Base-by-base conservation (phyloP, 2,113 vertebrate genomes). In the Xiphophorus hellerii region DNA sequence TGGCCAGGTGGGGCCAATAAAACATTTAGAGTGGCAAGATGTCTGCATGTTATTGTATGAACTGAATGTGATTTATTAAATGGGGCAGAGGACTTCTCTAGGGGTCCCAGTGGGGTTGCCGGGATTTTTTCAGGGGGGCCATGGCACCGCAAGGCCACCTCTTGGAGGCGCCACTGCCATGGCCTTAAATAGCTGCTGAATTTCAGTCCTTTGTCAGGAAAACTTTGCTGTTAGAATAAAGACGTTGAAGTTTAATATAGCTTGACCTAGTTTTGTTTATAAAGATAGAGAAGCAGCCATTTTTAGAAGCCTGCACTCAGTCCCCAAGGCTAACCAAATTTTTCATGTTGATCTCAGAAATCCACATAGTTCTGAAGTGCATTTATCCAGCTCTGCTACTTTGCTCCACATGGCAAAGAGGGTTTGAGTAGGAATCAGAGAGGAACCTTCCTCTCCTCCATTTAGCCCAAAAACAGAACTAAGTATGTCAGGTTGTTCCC, bases 211-310 rank as follows among this genome's bases (percentile, higher is more conserved):
- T 77, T 74, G 69, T 82, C 51, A 69, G 74, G 73, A 72, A 28
- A 79, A 84, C 69, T 77, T 73, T 64, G 73, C 66, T 77, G 66
- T 42, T 65, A 54, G 29, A 65, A 14, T 79, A 15, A 84, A 91
- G 54, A 74, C 78, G 67, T 61, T 66, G 70, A 84, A 81, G 70
- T 91, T 85, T 87, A 87, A 85, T 86, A 84, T 84, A 86, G 76
- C 81, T 63, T 80, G 91, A 89, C 91, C 89, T 83, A 92, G 77
- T 92, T 92, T 83, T 85, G 84, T 78, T 86, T 73, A 69, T 86
- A 78, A 29, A 75, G 65, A 77, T 54, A 77, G 70, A 78, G 74
- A 87, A 74, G 73, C 72, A 63, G 82, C 51, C 60, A 76, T 84
- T 81, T 88, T 77, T 54, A 77, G 83, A 76, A 80, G 66, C 69